Conservation (phyloP, 2,888 invertebrate species). For the Operophtera brumata region DNA sequence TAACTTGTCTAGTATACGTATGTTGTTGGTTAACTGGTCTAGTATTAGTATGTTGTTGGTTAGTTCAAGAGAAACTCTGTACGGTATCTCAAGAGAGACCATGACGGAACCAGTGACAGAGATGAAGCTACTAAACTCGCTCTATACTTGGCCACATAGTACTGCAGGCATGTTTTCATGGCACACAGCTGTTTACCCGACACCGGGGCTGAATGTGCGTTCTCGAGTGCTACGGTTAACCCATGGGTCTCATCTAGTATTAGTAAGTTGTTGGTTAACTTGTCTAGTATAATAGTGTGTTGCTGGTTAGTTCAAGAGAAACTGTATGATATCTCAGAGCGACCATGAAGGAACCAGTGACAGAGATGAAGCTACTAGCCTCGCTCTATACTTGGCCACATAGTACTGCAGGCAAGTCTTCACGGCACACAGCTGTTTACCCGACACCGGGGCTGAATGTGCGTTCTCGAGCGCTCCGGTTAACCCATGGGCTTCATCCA, state of each 20-base stretch:
- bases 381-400: constrained; percentile 85
- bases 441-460: constrained; percentile 87
- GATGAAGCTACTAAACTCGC: constrained; percentile 54
- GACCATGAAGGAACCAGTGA: no score
- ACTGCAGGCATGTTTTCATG: constrained; percentile 83
- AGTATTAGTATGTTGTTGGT: constrained; percentile 91
- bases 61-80: constrained; percentile 70
- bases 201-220: constrained; percentile 90
- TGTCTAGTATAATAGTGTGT: constrained; percentile 92
- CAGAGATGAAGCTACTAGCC: constrained; percentile 42
- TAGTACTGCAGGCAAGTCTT: constrained; percentile 85
- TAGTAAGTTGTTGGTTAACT: no score
- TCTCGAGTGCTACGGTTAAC: constrained; percentile 92
- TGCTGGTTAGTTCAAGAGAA: constrained; percentile 81
- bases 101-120: no score
- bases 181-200: constrained; percentile 83
- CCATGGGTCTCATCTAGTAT: constrained; percentile 87
- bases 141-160: constrained; percentile 87
- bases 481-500: constrained; percentile 90
- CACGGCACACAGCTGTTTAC: constrained; percentile 83
- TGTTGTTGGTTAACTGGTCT: constrained; percentile 70
- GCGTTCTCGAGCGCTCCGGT: constrained; percentile 94
- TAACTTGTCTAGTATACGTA: no score
- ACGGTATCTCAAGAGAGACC: no score
- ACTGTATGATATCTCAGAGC: no score